Conservation (phyloP, 2,797 vertebrate species). For the Cyclopterus lumpus region DNA sequence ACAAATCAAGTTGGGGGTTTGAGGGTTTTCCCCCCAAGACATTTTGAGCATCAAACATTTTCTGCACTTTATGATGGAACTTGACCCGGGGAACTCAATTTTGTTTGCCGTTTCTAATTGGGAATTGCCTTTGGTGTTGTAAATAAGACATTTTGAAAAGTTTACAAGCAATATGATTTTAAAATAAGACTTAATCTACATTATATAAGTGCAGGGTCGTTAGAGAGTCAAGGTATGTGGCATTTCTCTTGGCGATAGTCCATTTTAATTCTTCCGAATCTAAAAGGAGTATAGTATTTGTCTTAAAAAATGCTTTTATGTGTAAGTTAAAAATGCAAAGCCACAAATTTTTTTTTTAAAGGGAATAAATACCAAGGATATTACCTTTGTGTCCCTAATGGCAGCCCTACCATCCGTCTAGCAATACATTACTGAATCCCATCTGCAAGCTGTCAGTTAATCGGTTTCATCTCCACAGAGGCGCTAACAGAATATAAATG, state of each 20-base stretch:
- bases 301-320: not conserved
- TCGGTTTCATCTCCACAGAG: conserved; percentile 19
- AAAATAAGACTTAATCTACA: not conserved
- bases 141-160: not conserved
- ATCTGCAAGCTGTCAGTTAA: not conserved
- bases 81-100: not conserved
- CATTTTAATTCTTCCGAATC: not conserved
- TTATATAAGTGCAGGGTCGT: not conserved
- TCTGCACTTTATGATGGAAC: too few species aligned
- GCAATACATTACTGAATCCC: not conserved
- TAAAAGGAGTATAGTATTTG: not conserved
- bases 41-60: too few species aligned
- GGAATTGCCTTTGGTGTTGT: not conserved
- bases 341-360: not conserved
- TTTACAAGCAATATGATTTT: not conserved
- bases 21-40: too few species aligned
- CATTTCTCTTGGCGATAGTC: not conserved
- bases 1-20: too few species aligned
- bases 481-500: not conserved
- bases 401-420: not conserved
- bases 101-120: not conserved
- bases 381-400: too few species aligned
- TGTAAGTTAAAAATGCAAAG: not conserved
- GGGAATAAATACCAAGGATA: not conserved
- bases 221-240: not conserved